Conservation (phyloP, 2,113 vertebrate genomes). For the Ploceus nigricollis region DNA sequence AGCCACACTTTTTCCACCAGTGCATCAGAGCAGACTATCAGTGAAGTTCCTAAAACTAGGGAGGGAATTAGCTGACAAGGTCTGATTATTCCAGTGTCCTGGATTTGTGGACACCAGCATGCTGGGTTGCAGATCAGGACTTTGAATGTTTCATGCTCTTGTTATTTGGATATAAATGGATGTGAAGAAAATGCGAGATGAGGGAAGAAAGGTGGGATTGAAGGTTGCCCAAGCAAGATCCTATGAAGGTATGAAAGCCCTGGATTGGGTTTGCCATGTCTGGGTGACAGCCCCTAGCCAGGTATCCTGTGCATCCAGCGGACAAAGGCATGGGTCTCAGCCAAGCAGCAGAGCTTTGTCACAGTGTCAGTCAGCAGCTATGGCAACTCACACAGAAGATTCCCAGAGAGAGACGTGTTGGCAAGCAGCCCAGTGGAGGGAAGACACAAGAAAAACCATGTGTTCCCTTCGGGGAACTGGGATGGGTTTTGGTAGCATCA, state of each 20-base stretch:
- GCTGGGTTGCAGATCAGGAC: neutral
- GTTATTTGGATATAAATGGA: neutral
- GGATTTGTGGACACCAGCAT: neutral
- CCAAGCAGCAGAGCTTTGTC: neutral
- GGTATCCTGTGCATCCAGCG: neutral
- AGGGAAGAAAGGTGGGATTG: no score
- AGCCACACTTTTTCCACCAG: neutral
- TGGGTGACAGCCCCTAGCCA: neutral
- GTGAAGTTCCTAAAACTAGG: neutral
- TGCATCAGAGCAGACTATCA: neutral
- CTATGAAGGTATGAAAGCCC: neutral
- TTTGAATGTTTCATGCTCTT: neutral
- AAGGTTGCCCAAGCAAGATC: neutral
- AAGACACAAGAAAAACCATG: neutral
- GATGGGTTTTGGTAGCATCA: neutral
- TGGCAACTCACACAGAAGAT: constrained; percentile 32
- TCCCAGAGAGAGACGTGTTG: constrained; percentile 6
- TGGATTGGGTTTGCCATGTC: neutral
- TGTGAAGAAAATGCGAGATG: neutral
- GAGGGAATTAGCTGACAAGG: neutral
- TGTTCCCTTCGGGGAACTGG: neutral
- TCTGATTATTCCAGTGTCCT: neutral
- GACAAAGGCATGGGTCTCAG: neutral
- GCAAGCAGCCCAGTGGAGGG: constrained; percentile 1
- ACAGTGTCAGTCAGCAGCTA: constrained; percentile 34